phyloP scores from a whole-genome alignment of 35 echinoderm and acorn worm species.

The Amphiura filiformis region DNA sequence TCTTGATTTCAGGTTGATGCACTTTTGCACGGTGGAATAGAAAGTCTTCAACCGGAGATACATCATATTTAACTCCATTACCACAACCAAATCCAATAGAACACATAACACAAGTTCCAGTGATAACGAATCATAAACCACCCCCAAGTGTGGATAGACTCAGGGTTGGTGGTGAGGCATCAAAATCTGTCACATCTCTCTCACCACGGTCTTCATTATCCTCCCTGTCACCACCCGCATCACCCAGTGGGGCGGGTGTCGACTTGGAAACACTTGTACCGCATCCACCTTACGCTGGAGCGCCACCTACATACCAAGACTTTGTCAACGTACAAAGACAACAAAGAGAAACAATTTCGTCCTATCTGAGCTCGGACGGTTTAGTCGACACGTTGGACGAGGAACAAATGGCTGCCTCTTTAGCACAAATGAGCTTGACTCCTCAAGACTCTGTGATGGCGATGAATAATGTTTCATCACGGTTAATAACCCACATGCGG shows the following conservation, averaged over 20 bases:
- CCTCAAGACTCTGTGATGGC: neutral
- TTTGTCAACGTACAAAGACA: slow-evolving; percentile 36
- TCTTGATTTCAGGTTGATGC: slow-evolving; percentile 73
- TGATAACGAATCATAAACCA: slow-evolving; percentile 12
- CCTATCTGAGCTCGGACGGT: neutral
- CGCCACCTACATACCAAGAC: slow-evolving; percentile 60
- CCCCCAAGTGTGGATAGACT: slow-evolving; percentile 21
- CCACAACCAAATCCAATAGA: neutral
- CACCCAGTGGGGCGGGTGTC: slow-evolving; percentile 57
- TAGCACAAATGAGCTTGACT: slow-evolving; percentile 46
- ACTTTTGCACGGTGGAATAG: slow-evolving; percentile 78
- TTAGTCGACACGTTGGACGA: slow-evolving; percentile 30
- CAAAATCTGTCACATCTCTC: slow-evolving; percentile 61
- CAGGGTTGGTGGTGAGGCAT: slow-evolving; percentile 11
- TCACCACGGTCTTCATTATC: slow-evolving; percentile 91
- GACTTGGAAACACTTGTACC: neutral
- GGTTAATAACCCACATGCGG: neutral
- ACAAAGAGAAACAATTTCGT: slow-evolving; percentile 13
- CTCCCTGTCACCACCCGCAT: slow-evolving; percentile 90
- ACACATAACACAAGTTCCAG: neutral
- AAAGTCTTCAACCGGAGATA: slow-evolving; percentile 27
- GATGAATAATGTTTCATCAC: neutral
- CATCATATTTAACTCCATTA: slow-evolving; percentile 14
- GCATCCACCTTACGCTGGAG: slow-evolving; percentile 29
- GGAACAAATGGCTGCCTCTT: slow-evolving; percentile 47